Percentiles rank a stretch among this genome's conserved stretches.
phyloP scores from a whole-genome alignment of 1,140 invertebrate genomes.

The Drosophila aff. region DNA sequence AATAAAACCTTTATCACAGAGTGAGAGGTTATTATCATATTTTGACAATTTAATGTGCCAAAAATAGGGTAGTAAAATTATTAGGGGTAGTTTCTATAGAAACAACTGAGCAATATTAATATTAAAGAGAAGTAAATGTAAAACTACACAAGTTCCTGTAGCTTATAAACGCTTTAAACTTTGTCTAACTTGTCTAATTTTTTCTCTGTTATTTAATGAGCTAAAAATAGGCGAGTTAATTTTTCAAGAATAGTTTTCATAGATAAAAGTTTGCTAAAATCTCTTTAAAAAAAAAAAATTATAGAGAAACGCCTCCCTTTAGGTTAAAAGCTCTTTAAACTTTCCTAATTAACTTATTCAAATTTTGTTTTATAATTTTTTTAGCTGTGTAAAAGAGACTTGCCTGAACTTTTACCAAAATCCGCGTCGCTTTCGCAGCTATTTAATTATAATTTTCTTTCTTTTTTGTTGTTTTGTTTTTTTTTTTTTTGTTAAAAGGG shows the following conservation, averaged over 20 bases:
- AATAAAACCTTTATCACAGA: constrained; percentile 2
- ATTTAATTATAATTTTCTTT: constrained; percentile 78
- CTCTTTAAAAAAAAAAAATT: not conserved
- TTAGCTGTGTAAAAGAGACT: constrained; percentile 15
- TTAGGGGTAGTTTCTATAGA: not conserved
- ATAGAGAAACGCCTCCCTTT: not conserved
- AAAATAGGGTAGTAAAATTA: not conserved
- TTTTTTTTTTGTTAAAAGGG: no score
- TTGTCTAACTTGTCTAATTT: not conserved
- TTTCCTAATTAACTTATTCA: constrained; percentile 1
- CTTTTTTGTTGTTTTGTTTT: constrained; percentile 10
- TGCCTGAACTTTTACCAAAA: constrained; percentile 35
- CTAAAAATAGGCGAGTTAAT: no score
- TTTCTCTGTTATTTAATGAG: not conserved
- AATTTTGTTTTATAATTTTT: not conserved
- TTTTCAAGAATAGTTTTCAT: no score
- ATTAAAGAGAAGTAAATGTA: not conserved
- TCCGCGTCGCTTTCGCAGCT: constrained; percentile 55
- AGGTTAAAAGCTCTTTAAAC: not conserved
- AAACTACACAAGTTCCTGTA: not conserved
- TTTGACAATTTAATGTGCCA: constrained; percentile 7
- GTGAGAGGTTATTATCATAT: not conserved
- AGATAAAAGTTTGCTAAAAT: no score
- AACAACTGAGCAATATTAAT: not conserved
- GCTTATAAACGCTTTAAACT: not conserved